Base-by-base conservation (phyloP, 2,888 invertebrate species). In the Nowickia ferox region DNA sequence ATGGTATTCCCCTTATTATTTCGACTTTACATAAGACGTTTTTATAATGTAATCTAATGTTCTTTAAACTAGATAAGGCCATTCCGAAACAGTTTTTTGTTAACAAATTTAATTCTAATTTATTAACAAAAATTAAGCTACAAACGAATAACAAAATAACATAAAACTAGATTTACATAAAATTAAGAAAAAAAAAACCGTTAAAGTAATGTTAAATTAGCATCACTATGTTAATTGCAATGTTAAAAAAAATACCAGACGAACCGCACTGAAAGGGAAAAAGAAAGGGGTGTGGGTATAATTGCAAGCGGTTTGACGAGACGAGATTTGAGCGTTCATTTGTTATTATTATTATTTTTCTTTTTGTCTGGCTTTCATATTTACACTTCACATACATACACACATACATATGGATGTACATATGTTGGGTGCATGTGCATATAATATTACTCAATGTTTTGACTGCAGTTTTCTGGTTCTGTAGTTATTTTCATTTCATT, bases 381-480 rank as follows among this genome's bases (percentile, higher is more conserved):
- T 44, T 44, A 44, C 44, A 44, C 44, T 44, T 11, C 2, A 13
- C 13, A 3, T 44, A 11, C 44, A 44, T 13, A 44, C 13, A 44
- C 5, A 44, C 44, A 13, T 1, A 6, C 15, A 48, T 6, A 48
- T n/a, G 5, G 48, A 48, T 13, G 44, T 9, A n/a, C 22, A 40
- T 51, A 68, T 38, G 10, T 48, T 78, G 66, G 22, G 6, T 30
- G 30, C 30, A 30, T 30, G 30, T 30, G n/a, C n/a, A n/a, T n/a
- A 30, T 30, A 30, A 55, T 19, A 55, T 57, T 57, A 74, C 68
- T 74, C 57, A 84, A 78, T 78, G 74, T 84, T 79, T 75, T 79
- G 74, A 69, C 74, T 68, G 68, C 63, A 68, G 55, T 48, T 78
- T 44, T 42, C 30, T 76, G 72, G 75, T 15, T 82, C 19, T 68